phyloP scores from a whole-genome alignment of 1,140 invertebrate species.

The Hermetia illucens region DNA sequence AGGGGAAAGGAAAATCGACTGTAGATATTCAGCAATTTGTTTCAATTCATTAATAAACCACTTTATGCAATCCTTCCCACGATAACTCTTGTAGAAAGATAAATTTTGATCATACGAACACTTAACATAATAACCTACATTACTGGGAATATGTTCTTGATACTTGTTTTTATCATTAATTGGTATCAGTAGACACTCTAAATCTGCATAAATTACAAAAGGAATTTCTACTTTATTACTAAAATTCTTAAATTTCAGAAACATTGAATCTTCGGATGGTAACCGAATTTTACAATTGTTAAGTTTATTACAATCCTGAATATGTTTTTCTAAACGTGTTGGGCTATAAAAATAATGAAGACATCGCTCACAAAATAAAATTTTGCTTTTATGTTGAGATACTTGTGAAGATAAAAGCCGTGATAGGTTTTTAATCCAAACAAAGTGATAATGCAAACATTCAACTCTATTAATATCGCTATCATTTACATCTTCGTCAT shows the following conservation, averaged over 20 bases:
- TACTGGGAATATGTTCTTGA: conserved; percentile 5
- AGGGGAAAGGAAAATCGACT: too few relatives aligned
- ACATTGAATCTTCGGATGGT: conserved; percentile 9
- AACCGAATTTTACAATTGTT: conserved; percentile 12
- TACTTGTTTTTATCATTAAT: conserved; percentile 2
- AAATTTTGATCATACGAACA: conserved; percentile 8
- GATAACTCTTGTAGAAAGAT: too few relatives aligned
- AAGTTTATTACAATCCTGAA: conserved; percentile 9
- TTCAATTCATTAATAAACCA: too few relatives aligned
- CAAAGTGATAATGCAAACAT: conserved; percentile 7
- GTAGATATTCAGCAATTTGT: too few relatives aligned
- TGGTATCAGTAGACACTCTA: conserved; percentile 19
- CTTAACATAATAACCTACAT: conserved; percentile 6
- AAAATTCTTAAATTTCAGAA: conserved; percentile 17
- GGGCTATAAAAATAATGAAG: conserved; percentile 11
- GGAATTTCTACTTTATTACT: conserved; percentile 15
- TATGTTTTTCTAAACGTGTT: conserved; percentile 12
- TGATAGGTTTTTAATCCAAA: conserved; percentile 9
- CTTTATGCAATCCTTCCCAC: too few relatives aligned
- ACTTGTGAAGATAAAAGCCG: conserved; percentile 13
- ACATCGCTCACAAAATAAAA: conserved; percentile 15
- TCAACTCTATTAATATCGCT: too few relatives aligned
- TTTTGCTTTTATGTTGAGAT: conserved; percentile 9
- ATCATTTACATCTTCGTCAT: too few relatives aligned
- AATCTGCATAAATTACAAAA: conserved; percentile 24